Percentiles rank a stretch among this genome's conserved stretches.
phyloP scores from a whole-genome alignment of 2,888 invertebrate species.

The Heliothis peltigera region DNA sequence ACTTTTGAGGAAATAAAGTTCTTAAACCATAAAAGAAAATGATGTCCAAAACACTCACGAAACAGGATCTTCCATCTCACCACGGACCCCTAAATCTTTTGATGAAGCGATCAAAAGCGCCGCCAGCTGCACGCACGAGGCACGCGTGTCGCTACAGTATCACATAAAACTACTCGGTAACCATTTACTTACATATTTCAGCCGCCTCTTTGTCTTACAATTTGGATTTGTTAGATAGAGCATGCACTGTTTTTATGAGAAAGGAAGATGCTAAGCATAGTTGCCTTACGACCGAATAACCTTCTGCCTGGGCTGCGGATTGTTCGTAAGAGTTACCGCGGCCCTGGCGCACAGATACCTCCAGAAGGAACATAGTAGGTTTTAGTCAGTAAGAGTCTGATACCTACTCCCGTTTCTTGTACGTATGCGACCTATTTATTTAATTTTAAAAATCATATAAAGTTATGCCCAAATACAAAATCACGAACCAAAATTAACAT shows the following conservation, averaged over 20 bases:
- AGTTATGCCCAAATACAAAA: constrained; percentile 28
- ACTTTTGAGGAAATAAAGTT: no score
- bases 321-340: no score
- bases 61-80: constrained; percentile 24
- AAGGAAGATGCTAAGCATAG: background rate
- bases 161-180: constrained; percentile 48
- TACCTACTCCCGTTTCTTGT: no score
- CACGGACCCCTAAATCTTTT: constrained; percentile 52
- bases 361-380: no score
- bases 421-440: no score
- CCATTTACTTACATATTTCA: constrained; percentile 28
- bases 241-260: background rate
- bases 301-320: no score
- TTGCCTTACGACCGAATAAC: no score
- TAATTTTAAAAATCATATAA: constrained; percentile 9
- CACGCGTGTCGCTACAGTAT: constrained; percentile 57
- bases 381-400: no score
- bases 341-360: no score
- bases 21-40: background rate
- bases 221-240: constrained; percentile 18
- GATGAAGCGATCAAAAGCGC: constrained; percentile 68
- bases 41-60: background rate
- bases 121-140: constrained; percentile 58
- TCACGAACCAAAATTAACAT: constrained; percentile 35
- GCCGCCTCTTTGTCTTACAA: constrained; percentile 35